Conservation (phyloP, 2,888 invertebrate species). For the Leptinotarsa juncta region DNA sequence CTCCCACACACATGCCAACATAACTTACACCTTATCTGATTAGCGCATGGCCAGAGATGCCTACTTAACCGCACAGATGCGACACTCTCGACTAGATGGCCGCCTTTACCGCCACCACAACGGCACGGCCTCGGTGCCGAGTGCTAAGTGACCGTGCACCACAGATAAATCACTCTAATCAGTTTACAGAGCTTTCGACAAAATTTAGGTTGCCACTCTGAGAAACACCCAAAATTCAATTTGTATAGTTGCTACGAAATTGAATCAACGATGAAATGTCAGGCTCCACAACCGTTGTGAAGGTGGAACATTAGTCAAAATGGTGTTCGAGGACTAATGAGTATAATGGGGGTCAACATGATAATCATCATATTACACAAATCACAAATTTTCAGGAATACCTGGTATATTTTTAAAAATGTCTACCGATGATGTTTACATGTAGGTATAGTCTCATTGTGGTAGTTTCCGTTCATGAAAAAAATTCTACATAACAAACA, state of each 20-base stretch:
- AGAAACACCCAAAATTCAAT: slow-evolving; percentile 4
- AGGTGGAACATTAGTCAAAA: not conserved
- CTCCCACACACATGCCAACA: slow-evolving; percentile 52
- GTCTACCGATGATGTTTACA: too few species aligned
- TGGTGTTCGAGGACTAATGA: not conserved
- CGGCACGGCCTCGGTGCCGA: slow-evolving; percentile 16
- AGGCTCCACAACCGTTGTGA: not conserved
- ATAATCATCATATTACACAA: too few species aligned
- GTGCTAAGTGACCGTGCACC: slow-evolving; percentile 4
- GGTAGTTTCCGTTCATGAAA: too few species aligned
- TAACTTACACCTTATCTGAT: slow-evolving; percentile 56
- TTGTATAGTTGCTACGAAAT: not conserved
- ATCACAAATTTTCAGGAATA: too few species aligned
- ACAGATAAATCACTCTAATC: slow-evolving; percentile 43
- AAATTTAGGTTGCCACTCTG: slow-evolving; percentile 10
- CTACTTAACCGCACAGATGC: slow-evolving; percentile 49
- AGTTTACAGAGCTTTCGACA: slow-evolving; percentile 33
- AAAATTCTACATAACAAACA: too few species aligned
- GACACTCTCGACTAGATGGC: slow-evolving; percentile 41
- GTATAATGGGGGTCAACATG: not conserved
- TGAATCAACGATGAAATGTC: not conserved
- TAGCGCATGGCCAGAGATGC: slow-evolving; percentile 46
- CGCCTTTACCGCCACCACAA: not conserved
- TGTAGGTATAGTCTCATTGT: too few species aligned
- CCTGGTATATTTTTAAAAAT: too few species aligned